Evolutionary conservation across 2,888 invertebrate species (phyloP).

Genomic region (Leptura quadrifasciata): DNA sequence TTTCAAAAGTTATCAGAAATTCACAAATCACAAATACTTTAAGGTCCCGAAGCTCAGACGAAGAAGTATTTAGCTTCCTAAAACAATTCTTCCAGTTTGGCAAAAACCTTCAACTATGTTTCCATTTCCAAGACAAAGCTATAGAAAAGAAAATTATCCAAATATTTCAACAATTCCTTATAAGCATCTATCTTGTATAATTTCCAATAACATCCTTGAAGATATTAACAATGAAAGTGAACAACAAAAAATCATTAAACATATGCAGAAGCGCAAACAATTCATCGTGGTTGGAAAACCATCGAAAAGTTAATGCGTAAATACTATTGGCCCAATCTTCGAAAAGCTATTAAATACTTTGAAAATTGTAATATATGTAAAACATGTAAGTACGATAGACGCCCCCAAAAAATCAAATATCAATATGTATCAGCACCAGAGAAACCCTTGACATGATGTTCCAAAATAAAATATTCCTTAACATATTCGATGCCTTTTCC

Average conservation of each 20-base stretch:
- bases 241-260: constrained; percentile 17
- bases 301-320: constrained; percentile 15
- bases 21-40: background rate
- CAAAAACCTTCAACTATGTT: background rate
- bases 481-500: background rate
- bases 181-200: background rate
- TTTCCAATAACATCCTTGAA: background rate
- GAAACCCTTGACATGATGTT: constrained; percentile 35
- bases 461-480: constrained; percentile 30
- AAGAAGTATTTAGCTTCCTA: background rate
- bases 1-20: background rate
- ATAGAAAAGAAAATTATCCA: background rate
- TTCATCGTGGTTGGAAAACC: constrained; percentile 31
- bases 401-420: constrained; percentile 25
- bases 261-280: constrained; percentile 36
- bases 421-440: constrained; percentile 28
- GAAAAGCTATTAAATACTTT: constrained; percentile 4
- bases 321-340: constrained; percentile 29
- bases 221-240: background rate
- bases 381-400: constrained; percentile 35
- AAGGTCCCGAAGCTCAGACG: background rate
- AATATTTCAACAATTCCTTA: background rate
- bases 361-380: constrained; percentile 13
- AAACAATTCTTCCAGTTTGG: background rate
- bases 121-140: background rate